These are phyloP conservation scores for Littorina saxatilis DNA, from an alignment of 1,140 invertebrate genomes.

Conservation along the genomic window DNA sequence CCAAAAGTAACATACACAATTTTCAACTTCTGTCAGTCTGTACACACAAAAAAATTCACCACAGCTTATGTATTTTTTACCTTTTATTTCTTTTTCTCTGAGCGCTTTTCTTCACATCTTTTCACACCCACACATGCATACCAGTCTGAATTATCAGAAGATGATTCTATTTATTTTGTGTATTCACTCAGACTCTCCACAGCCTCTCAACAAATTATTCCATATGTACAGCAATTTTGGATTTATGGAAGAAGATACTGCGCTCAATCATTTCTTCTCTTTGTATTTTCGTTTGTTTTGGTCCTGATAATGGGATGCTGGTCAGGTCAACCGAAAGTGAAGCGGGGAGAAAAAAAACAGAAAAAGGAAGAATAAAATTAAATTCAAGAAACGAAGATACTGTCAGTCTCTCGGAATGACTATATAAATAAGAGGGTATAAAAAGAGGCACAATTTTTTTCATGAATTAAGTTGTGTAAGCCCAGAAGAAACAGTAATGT, in stretches of 20 bases:
- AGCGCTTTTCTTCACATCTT: neutral
- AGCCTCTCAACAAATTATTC: conserved; percentile 16
- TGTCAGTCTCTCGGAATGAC: too few species aligned
- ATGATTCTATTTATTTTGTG: neutral
- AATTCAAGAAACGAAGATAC: neutral
- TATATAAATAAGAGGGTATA: too few species aligned
- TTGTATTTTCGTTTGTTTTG: conserved; percentile 3
- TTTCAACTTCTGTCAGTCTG: conserved; percentile 24
- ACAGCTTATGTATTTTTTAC: neutral
- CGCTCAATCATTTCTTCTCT: neutral
- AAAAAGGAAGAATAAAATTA: neutral
- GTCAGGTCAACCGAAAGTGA: conserved; percentile 1
- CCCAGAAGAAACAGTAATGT: neutral
- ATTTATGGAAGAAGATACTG: conserved; percentile 23
- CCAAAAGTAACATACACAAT: conserved; percentile 16
- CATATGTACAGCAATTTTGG: conserved; percentile 22
- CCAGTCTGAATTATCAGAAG: conserved; percentile 1
- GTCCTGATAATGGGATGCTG: neutral
- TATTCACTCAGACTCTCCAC: conserved; percentile 9
- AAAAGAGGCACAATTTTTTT: neutral
- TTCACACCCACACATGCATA: conserved; percentile 17
- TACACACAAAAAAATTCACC: conserved; percentile 25
- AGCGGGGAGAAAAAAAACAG: conserved; percentile 16
- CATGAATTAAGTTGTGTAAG: neutral
- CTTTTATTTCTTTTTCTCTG: neutral